Evolutionary conservation across 2,888 invertebrate species (phyloP), one percentile per base, ranked within the genome.

Genomic region (Rhogogaster chlorosoma): DNA sequence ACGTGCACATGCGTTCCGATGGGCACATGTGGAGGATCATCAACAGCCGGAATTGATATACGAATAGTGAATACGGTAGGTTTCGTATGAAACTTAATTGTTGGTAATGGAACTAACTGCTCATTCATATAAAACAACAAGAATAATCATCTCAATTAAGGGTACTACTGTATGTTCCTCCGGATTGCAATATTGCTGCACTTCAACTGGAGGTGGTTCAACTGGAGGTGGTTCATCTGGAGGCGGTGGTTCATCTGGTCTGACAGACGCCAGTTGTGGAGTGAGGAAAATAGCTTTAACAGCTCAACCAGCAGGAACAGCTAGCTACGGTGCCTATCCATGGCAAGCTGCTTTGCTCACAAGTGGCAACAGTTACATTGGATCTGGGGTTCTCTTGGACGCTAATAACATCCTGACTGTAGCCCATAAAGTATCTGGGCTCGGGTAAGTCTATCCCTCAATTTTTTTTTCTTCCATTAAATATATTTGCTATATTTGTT

Each of bases 401-500:
- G 86, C 90, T 12, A 90, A 90, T 77, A 93, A 94, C 88, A 93
- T 95, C 3, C 89, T 94, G 6, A 95, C 95, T 1, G 94, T 93
- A 0, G 94, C 95, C 12, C 95, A 95, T 87, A 94, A 94, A 88
- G 92, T 95, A 75, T 85, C 89, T 7, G 71, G 90, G 45, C 93
- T 91, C 84, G 84, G 85, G 93, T 94, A 87, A 91, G 92, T 89
- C 32, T 80, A 38, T 45, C 67, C 67, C 15, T 15, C 42, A 49
- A 45, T 61, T 84, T n/a, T n/a, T 9, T 12, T 36, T 22, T 15
- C 2, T 22, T 29, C 49, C 45, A 45, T 36, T 36, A 22, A 75
- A 70, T n/a, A n/a, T n/a, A 84, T 67, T 83, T 38, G 61, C 22
- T 10, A 67, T 64, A 64, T 36, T 80, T 75, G 64, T 84, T 49